phyloP scores from a whole-genome alignment of 2,113 vertebrate species.

The Chaetura pelagica region DNA sequence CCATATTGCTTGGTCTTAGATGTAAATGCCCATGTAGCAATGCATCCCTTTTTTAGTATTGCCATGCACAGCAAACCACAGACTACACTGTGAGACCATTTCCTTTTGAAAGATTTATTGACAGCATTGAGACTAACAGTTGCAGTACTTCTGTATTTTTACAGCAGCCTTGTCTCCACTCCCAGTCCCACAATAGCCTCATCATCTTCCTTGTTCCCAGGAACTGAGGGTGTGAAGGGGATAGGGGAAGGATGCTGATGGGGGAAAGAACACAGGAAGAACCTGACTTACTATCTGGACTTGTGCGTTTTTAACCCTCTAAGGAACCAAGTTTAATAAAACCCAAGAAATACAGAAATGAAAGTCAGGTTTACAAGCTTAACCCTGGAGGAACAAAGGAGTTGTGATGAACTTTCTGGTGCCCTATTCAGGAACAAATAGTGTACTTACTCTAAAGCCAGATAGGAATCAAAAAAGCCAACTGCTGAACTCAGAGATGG shows the following conservation, averaged over 20 bases:
- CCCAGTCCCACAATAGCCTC: not conserved
- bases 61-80: not conserved
- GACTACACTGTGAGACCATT: not conserved
- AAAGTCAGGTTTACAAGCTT: not conserved
- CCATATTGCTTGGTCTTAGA: accelerated
- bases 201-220: not conserved
- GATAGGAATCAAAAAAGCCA: not conserved
- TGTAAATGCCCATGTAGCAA: not conserved
- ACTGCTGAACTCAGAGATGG: not conserved
- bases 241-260: not conserved
- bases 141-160: not conserved
- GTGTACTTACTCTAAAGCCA: not conserved
- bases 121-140: not conserved
- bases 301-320: not conserved
- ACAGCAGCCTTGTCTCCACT: not conserved
- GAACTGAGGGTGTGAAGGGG: too few relatives aligned
- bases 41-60: not conserved
- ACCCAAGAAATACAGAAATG: not conserved
- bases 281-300: too few relatives aligned
- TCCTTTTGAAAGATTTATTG: not conserved
- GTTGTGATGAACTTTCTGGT: not conserved
- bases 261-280: not conserved
- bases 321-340: not conserved
- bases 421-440: not conserved
- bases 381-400: not conserved